Conservation (phyloP, 2,797 vertebrate species). For the Loris lydekkerianus region DNA sequence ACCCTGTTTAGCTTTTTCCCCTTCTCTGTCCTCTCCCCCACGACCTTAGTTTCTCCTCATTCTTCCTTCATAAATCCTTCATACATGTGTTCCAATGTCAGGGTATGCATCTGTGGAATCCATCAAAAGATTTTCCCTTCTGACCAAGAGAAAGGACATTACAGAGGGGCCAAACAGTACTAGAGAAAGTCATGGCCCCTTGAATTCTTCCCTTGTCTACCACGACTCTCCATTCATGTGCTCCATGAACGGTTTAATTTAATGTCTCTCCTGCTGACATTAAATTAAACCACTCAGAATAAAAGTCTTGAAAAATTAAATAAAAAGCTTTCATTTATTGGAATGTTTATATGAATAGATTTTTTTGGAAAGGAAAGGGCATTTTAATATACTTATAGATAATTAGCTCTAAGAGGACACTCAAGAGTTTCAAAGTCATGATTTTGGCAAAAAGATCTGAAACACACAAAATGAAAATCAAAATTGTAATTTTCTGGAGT, state of each 20-base stretch:
- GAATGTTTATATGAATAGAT: slow-evolving; percentile 7
- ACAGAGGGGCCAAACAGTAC: not conserved
- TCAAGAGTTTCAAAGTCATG: slow-evolving; percentile 73
- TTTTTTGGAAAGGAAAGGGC: slow-evolving; percentile 54
- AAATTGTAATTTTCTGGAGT: slow-evolving; percentile 71
- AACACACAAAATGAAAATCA: slow-evolving; percentile 51
- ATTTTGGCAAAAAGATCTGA: slow-evolving; percentile 74
- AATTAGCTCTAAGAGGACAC: slow-evolving; percentile 77
- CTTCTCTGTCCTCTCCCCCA: not conserved
- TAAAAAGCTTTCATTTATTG: slow-evolving; percentile 15
- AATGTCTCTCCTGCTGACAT: not conserved
- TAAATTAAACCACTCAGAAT: slow-evolving; percentile 47
- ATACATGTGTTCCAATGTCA: not conserved
- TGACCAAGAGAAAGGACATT: not conserved
- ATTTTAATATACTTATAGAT: slow-evolving; percentile 73
- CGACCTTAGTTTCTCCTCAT: accelerated
- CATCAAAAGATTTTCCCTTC: not conserved
- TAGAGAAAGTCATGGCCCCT: not conserved
- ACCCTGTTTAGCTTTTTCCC: too few relatives aligned
- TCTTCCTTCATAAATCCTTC: not conserved
- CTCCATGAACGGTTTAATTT: too few relatives aligned
- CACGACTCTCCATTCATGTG: not conserved
- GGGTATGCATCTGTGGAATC: not conserved
- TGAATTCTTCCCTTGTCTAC: not conserved
- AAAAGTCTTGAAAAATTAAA: slow-evolving; percentile 22